Percentiles rank a stretch among this genome's conserved stretches.
Conservation (phyloP, 2,888 invertebrate species). For the Beris chalybata region DNA sequence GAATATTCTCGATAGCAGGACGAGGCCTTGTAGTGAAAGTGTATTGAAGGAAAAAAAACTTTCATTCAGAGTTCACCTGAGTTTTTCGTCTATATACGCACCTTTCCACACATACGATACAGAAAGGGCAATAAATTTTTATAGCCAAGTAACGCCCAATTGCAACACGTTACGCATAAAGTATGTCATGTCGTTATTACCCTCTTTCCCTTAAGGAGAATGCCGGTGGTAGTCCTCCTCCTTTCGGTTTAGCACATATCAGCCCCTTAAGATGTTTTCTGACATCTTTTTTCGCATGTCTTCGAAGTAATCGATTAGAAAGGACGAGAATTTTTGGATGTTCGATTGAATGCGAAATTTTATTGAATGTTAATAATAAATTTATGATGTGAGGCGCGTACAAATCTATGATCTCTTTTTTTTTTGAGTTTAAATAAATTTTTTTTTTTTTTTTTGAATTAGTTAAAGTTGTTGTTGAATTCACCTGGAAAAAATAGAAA, state of each 20-base stretch:
- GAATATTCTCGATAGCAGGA: too few relatives aligned
- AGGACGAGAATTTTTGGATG: background rate
- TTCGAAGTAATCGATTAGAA: conserved; percentile 16
- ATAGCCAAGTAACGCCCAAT: conserved; percentile 23
- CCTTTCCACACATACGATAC: conserved; percentile 9
- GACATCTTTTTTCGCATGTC: background rate
- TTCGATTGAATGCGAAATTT: conserved; percentile 12
- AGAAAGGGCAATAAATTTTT: conserved; percentile 27
- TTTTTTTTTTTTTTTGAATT: too few relatives aligned
- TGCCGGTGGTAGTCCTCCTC: background rate
- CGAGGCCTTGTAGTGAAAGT: too few relatives aligned
- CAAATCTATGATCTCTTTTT: too few relatives aligned
- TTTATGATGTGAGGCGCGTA: conserved; percentile 19
- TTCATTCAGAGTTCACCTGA: too few relatives aligned
- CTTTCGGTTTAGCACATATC: too few relatives aligned
- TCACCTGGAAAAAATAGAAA: too few relatives aligned
- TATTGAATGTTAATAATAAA: conserved; percentile 32
- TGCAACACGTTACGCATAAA: conserved; percentile 24
- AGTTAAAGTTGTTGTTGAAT: too few relatives aligned
- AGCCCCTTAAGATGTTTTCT: background rate
- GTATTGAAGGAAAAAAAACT: too few relatives aligned
- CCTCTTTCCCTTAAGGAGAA: background rate
- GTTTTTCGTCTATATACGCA: too few relatives aligned
- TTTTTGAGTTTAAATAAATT: too few relatives aligned
- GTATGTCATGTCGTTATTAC: conserved; percentile 1